Conservation (phyloP, 2,113 vertebrate species). For the Thunnus maccoyii region DNA sequence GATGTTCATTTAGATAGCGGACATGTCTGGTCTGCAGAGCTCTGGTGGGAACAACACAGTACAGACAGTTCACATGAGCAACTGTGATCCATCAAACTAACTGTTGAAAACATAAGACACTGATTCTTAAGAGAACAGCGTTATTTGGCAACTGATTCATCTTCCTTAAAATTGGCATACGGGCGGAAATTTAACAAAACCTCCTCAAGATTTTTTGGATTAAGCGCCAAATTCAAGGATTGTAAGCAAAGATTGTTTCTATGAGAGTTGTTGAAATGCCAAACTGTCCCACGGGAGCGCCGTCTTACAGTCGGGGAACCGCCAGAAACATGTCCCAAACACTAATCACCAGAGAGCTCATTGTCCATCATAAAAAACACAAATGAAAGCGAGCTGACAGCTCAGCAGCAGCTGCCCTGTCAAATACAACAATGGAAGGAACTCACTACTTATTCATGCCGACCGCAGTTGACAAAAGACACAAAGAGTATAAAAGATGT, state of each 20-base stretch:
- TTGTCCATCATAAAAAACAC: conserved; percentile 46
- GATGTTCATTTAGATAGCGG: conserved; percentile 7
- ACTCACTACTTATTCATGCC: conserved; percentile 30
- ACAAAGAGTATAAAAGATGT: conserved; percentile 1
- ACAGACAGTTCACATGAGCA: not conserved
- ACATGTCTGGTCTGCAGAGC: conserved; percentile 7
- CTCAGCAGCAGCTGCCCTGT: conserved; percentile 35
- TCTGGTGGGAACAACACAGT: conserved; percentile 1
- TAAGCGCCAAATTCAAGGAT: too few species aligned
- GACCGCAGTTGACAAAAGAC: conserved; percentile 16
- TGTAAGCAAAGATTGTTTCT: too few species aligned
- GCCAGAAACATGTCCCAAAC: not conserved
- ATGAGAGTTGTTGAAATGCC: not conserved
- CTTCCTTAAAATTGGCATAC: too few species aligned
- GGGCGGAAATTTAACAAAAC: not conserved
- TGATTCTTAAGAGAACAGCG: not conserved
- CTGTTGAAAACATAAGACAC: not conserved
- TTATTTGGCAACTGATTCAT: too few species aligned
- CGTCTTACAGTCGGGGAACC: not conserved
- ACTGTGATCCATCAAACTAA: conserved; percentile 33
- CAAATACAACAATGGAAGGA: conserved; percentile 43
- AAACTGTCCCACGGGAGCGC: not conserved
- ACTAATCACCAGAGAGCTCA: not conserved
- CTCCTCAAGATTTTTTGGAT: too few species aligned
- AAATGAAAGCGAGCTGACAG: conserved; percentile 48